Conservation (phyloP, 1,140 invertebrate species). For the Brachionus asplanchnoidis region DNA sequence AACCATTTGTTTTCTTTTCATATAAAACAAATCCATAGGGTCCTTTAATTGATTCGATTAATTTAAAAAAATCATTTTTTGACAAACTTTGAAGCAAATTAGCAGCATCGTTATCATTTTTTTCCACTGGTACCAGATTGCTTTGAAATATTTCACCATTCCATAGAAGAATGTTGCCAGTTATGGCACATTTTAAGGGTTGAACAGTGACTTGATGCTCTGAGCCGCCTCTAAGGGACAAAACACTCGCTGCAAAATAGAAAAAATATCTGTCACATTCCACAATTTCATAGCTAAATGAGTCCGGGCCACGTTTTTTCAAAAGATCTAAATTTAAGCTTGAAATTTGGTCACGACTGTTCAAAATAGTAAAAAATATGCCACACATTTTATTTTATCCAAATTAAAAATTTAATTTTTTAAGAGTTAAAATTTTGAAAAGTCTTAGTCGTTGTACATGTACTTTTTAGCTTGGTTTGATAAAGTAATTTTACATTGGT, state of each 20-base stretch:
- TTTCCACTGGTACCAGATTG: neutral
- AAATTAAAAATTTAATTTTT: neutral
- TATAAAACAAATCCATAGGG: constrained; percentile 61
- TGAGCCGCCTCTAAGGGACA: neutral
- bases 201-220: constrained; percentile 54
- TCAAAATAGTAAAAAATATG: neutral
- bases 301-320: constrained; percentile 38
- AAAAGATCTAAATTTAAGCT: neutral
- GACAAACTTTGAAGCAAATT: constrained; percentile 45
- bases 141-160: constrained; percentile 75
- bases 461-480: constrained; percentile 34
- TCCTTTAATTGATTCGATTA: constrained; percentile 65
- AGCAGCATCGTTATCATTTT: neutral
- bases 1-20: constrained; percentile 57
- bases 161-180: constrained; percentile 66
- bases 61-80: constrained; percentile 55
- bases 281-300: neutral
- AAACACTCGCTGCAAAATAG: constrained; percentile 24
- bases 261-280: neutral
- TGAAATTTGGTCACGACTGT: neutral
- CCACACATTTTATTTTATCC: constrained; percentile 10
- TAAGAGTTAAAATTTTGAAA: neutral
- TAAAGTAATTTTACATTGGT: constrained; percentile 31
- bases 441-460: neutral
- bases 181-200: constrained; percentile 59